phyloP scores from a whole-genome alignment of 2,888 invertebrate genomes.

The Limnephilus lunatus region DNA sequence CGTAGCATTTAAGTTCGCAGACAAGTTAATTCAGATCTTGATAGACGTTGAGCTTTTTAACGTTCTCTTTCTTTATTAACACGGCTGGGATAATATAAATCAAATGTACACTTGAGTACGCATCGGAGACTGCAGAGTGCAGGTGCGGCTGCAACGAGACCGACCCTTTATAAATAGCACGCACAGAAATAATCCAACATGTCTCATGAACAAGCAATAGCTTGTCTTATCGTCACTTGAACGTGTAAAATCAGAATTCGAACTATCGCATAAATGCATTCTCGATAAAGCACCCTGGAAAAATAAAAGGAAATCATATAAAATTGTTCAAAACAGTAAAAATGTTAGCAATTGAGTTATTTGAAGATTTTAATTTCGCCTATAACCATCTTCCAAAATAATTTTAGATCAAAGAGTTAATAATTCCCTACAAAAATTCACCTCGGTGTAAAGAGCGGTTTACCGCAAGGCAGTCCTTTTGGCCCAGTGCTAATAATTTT shows the following conservation, averaged over 20 bases:
- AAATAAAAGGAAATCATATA: neutral
- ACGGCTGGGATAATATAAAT: neutral
- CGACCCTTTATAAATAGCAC: neutral
- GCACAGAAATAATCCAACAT: slow-evolving; percentile 12
- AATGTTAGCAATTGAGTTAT: neutral
- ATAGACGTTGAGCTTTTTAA: neutral
- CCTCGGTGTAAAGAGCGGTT: neutral
- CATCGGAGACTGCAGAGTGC: neutral
- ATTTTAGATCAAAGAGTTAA: neutral
- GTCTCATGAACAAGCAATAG: neutral
- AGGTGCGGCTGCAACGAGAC: neutral
- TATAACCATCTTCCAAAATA: neutral
- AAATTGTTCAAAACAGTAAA: neutral
- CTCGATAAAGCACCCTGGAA: neutral
- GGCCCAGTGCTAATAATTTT: neutral
- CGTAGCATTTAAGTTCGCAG: neutral
- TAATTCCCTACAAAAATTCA: neutral
- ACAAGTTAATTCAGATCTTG: neutral
- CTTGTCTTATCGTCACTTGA: neutral
- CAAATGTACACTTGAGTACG: neutral
- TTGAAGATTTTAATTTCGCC: neutral
- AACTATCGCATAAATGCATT: neutral
- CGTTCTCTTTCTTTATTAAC: neutral
- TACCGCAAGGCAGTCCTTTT: neutral
- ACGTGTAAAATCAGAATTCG: neutral